Evolutionary conservation across 1,140 invertebrate species (phyloP), one percentile per base, ranked within the genome.

Genomic region (Formica exsecta): DNA sequence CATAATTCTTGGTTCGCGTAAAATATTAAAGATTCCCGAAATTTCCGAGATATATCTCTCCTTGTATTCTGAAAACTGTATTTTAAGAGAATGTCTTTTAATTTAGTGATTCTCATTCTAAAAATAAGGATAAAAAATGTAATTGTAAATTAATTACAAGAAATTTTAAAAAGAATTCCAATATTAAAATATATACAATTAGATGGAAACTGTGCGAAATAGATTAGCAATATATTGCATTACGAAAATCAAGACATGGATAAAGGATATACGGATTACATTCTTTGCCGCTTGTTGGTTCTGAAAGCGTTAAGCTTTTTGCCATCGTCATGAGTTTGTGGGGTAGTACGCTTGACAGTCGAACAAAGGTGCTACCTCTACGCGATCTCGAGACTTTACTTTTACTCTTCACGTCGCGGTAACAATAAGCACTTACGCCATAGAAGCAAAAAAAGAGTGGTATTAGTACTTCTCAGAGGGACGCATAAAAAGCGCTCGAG

Each of bases 361-460:
- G 68, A 81, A 81, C 79, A 83, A 83, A 74, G 79, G 25, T 54
- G 32, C 76, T 79, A 54, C 44, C 25, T 54, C 6, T 4, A 51
- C 25, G 29, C 79, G 79, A 83, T 83, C 79, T 74, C 57, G 68
- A 83, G 79, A 74, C 79, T 83, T 74, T 83, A 74, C 79, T 73
- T 83, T 83, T 83, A 61, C 54, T 83, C 79, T 25, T 81, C 41
- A 41, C 51, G 25, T 71, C 11, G 2, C 22, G 38, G 25, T 83
- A 83, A 83, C 79, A 61, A 83, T 83, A 83, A 74, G 79, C 68
- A 83, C 79, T 83, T 73, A 48, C 79, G 68, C 68, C 79, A 74
- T 36, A 74, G 54, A 83, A 73, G 5, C 54, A 44, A 74, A 29
- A 48, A 51, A 51, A 51, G 16, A 80, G 44, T 11, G 48, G 25